Conservation (phyloP, 2,888 invertebrate species). For the Parasteatoda lunata region DNA sequence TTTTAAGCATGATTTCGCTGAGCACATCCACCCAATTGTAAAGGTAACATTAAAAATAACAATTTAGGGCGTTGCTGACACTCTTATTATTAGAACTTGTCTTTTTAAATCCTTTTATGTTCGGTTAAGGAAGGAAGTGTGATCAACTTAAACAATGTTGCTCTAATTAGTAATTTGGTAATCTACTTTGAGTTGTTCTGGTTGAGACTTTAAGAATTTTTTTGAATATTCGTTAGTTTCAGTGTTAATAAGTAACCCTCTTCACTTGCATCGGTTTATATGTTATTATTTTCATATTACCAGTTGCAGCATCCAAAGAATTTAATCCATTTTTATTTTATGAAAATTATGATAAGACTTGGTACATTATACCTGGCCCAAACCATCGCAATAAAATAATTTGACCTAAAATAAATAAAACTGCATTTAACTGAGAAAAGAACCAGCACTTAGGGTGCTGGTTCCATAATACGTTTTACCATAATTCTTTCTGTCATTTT, state of each 20-base stretch:
- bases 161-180: slow-evolving; percentile 48
- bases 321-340: no score
- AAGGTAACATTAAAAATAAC: slow-evolving; percentile 56
- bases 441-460: no score
- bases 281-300: no score
- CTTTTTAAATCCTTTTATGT: slow-evolving; percentile 45
- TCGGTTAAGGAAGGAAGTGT: slow-evolving; percentile 61
- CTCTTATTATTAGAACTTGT: slow-evolving; percentile 54
- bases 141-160: slow-evolving; percentile 37
- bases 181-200: slow-evolving; percentile 19
- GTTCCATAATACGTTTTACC: no score
- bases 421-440: no score
- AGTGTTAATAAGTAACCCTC: not conserved
- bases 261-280: not conserved
- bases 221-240: no score
- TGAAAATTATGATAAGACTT: no score
- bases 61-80: slow-evolving; percentile 62
- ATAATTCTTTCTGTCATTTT: no score
- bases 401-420: no score
- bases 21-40: slow-evolving; percentile 21
- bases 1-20: slow-evolving; percentile 35
- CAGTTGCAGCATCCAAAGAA: no score
- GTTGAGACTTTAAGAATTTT: not conserved
- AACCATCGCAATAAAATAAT: no score
- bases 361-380: no score